Evolutionary conservation across 2,797 vertebrate genomes (phyloP), one percentile per base, ranked within the genome.

Genomic region (Myioborus melanocephalus): DNA sequence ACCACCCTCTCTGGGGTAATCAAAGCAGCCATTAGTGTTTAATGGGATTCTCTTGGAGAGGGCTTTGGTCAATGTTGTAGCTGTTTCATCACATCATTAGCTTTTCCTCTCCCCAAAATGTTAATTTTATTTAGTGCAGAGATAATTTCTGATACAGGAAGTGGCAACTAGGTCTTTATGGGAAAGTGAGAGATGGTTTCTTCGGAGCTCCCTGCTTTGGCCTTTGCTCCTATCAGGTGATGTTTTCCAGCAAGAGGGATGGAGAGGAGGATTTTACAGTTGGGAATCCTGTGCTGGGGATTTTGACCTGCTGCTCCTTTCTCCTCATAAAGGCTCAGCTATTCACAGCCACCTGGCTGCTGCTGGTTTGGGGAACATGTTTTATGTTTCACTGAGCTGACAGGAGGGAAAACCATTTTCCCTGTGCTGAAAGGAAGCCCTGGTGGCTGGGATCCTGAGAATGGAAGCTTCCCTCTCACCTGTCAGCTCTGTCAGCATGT

Each of bases 71-170:
- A 27, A 11, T 46, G 9, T 50, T 69, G 75, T 59, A 35, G 20
- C 39, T 43, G 13, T 28, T 90, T 59, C 9, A 13, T 44, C 27
- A 50, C 4, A 1, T 49, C 18, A 50, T 84, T n/a, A 61, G n/a
- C 24, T 18, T 44, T 39, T 32, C 35, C 18, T 14, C 0, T 1
- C 9, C 12, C 3, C 2, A 12, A 55, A 19, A 6, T 15, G 4
- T 47, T 37, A 35, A 61, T 78, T 52, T 10, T 12, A 14, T 49
- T 71, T 55, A 72, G 26, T 43, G 55, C 28, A 73, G 47, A 72
- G 43, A 24, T 52, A 8, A 13, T 70, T 79, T 76, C 77, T 82
- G 28, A 3, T 77, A 56, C 7, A 30, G 66, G 39, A 43, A 71
- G 34, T n/a, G 37, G 13, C 68, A 72, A 8, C 55, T 84, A 35